Base-by-base conservation (phyloP, 2,113 vertebrate species). In the Lampris megalopsis region DNA sequence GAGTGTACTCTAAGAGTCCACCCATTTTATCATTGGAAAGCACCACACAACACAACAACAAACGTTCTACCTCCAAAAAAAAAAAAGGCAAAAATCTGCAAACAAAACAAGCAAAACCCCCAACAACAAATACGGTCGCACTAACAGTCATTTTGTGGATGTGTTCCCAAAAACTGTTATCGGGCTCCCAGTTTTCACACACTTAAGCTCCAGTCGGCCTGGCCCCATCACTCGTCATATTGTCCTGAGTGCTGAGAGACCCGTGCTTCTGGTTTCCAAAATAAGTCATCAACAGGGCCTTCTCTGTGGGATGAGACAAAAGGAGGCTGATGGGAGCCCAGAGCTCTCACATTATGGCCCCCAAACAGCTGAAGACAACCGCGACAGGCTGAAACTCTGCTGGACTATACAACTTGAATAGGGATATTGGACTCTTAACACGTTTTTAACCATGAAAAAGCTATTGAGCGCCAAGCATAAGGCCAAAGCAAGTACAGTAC, bases 191-290 rank as follows among this genome's bases (percentile, higher is more conserved):
- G 85, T 92, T 94, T 93, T 94, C 92, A 94, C 92, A 95, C 93
- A 93, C 90, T 93, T 88, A 87, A 90, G 86, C 81, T 79, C 74
- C 84, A 80, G 90, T 82, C 90, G 87, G 91, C 86, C 91, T 89
- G 84, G 80, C 84, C 89, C 89, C 66, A 86, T 94, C 93, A 94
- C 92, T 94, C 90, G 88, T 87, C 94, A 93, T 94, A 88, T 90
- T 87, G 89, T 89, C 88, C 83, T 52, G 86, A 92, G 89, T 87
- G 89, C 91, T 91, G 89, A 93, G 89, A 93, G 89, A 90, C 73
- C 73, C 59, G 69, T 71, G 75, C 88, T 91, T 92, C 87, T 90
- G 83, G 89, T 91, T 94, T 92, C 91, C 92, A 94, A 94, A 94
- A 91, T 92, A 93, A 91, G 89, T 93, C 87, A 91, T 93, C 89